These are phyloP conservation scores for Tribolium castaneum DNA, from an alignment of 1,140 invertebrate species.

Conservation along the genomic window DNA sequence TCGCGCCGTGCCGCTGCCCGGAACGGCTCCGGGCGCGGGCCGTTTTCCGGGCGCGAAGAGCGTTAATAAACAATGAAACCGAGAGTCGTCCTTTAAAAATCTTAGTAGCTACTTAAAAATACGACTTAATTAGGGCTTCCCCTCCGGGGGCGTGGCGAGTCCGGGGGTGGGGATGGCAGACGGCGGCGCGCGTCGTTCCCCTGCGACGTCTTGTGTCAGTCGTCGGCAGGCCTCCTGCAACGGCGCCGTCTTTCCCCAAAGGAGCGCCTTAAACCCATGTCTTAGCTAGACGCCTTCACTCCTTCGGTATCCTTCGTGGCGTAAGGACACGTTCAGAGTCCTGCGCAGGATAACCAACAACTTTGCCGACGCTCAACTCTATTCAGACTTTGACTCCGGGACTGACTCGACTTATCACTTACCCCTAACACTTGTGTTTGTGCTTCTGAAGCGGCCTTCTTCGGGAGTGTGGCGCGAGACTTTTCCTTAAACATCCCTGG, in stretches of 20 bases:
- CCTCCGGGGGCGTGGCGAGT: conserved; percentile 60
- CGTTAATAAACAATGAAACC: conserved; percentile 57
- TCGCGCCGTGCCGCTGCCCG: neutral
- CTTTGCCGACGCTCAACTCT: conserved; percentile 43
- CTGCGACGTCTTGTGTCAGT: conserved; percentile 63
- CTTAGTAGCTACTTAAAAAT: conserved; percentile 64
- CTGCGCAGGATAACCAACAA: conserved; percentile 53
- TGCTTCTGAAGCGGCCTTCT: conserved; percentile 28
- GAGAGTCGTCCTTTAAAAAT: conserved; percentile 58
- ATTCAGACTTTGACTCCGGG: conserved; percentile 43
- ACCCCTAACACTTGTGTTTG: conserved; percentile 30
- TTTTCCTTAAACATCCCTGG: neutral
- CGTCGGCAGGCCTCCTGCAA: conserved; percentile 61
- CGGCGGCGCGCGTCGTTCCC: conserved; percentile 59
- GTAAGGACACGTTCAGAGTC: conserved; percentile 59
- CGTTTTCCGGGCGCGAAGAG: conserved; percentile 39
- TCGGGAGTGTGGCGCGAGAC: conserved; percentile 21
- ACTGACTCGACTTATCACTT: conserved; percentile 27
- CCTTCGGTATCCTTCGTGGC: conserved; percentile 61
- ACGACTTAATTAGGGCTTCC: conserved; percentile 61
- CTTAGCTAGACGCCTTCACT: conserved; percentile 62
- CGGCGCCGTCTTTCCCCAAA: conserved; percentile 60
- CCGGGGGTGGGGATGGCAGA: conserved; percentile 50
- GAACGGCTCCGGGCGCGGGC: neutral
- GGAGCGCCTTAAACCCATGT: conserved; percentile 63